These are phyloP conservation scores for Hartigia nigra DNA, from an alignment of 2,888 invertebrate genomes.

Conservation along the genomic window DNA sequence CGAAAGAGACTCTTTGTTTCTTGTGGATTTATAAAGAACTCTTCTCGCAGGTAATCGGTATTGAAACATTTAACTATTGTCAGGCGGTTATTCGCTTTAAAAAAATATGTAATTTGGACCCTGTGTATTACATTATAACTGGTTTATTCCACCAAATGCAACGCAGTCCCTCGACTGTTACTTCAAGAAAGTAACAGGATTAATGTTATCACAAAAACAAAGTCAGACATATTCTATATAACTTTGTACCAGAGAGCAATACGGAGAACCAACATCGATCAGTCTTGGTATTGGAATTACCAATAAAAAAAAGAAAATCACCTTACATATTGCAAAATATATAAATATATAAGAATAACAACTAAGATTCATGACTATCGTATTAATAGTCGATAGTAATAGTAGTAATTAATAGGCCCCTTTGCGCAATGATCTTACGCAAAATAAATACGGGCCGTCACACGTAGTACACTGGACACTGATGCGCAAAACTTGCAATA, in stretches of 20 bases:
- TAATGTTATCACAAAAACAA: too few relatives aligned
- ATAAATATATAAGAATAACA: conserved; percentile 61
- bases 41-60: not conserved
- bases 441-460: conserved; percentile 39
- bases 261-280: conserved; percentile 65
- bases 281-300: conserved; percentile 64
- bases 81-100: not conserved
- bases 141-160: not conserved
- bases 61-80: not conserved
- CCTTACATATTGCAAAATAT: conserved; percentile 60
- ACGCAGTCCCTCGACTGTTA: not conserved
- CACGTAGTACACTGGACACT: conserved; percentile 42
- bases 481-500: conserved; percentile 40
- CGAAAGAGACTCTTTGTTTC: not conserved
- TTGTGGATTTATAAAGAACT: not conserved
- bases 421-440: conserved; percentile 32
- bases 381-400: conserved; percentile 49
- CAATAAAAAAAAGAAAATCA: conserved; percentile 58
- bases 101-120: not conserved
- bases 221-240: too few relatives aligned
- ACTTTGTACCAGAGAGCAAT: conserved; percentile 44
- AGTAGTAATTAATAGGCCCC: conserved; percentile 48
- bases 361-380: conserved; percentile 58
- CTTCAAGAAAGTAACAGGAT: too few relatives aligned
- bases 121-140: not conserved